Percentiles rank a stretch among this genome's conserved stretches.
Conservation (phyloP, 2,797 vertebrate species). For the Karalla daura region DNA sequence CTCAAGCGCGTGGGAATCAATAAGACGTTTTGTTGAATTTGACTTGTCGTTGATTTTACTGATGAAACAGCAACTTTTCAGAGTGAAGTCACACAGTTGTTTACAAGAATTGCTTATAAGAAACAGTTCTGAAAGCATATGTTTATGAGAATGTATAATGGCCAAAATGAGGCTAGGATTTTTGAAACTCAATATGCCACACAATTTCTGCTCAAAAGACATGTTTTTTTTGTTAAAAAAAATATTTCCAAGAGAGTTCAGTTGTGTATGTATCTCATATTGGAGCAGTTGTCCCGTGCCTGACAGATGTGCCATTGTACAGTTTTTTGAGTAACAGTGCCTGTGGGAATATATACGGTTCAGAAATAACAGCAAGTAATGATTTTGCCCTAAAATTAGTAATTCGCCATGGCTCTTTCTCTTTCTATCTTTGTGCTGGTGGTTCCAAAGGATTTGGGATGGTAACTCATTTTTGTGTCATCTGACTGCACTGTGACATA, state of each 20-base stretch:
- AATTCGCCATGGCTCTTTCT: not conserved
- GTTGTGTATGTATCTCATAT: not conserved
- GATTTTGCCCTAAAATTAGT: not conserved
- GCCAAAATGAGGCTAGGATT: no score
- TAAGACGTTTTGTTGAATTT: not conserved
- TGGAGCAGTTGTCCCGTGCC: not conserved
- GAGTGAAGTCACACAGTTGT: not conserved
- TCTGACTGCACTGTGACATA: conserved; percentile 17
- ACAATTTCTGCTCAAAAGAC: not conserved
- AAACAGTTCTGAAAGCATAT: not conserved
- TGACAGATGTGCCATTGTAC: not conserved
- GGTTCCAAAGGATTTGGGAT: not conserved
- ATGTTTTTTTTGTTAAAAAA: no score
- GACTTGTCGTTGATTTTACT: not conserved
- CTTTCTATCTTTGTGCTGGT: not conserved
- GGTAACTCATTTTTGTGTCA: not conserved
- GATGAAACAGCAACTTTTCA: conserved; percentile 5
- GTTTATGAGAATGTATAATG: no score
- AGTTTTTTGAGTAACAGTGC: conserved; percentile 10
- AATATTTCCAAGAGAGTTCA: conserved; percentile 1
- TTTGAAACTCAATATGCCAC: not conserved
- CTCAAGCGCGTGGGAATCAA: not conserved
- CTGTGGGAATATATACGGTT: not conserved
- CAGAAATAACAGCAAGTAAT: not conserved
- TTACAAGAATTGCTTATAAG: no score